phyloP scores from a whole-genome alignment of 2,797 vertebrate genomes.

The Pseudochirops cupreus region DNA sequence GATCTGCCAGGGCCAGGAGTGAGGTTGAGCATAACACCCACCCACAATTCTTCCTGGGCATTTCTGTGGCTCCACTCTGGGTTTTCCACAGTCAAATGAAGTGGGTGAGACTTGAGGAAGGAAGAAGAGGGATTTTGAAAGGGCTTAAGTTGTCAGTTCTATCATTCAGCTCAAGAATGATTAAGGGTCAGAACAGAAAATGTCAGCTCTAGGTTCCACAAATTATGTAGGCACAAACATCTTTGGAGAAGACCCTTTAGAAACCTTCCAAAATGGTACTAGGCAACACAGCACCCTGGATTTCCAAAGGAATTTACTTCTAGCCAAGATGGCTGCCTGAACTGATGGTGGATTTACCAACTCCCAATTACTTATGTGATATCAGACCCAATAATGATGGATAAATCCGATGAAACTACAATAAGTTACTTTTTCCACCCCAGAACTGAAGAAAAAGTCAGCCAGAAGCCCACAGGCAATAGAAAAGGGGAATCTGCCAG shows the following conservation, averaged over 20 bases:
- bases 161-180: not conserved
- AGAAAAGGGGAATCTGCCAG: not conserved
- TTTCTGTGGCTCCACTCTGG: conserved; percentile 87
- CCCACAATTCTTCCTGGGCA: conserved; percentile 95
- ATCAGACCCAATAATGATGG: not conserved
- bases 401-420: not conserved
- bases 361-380: not conserved
- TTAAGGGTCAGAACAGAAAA: not conserved
- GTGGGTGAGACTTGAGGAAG: not conserved
- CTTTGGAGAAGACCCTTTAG: not conserved
- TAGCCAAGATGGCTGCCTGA: not conserved
- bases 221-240: not conserved
- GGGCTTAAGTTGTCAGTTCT: accelerated
- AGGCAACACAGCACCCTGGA: not conserved
- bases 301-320: not conserved
- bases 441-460: not conserved
- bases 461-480: not conserved
- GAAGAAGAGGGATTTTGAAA: conserved; percentile 1
- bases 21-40: conserved; percentile 90
- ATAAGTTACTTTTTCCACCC: not conserved
- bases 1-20: conserved; percentile 99
- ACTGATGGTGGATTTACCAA: not conserved
- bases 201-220: not conserved
- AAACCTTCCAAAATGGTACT: conserved; percentile 8
- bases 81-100: conserved; percentile 88